Conservation (phyloP, 2,797 vertebrate genomes). For the Tamandua tetradactyla region DNA sequence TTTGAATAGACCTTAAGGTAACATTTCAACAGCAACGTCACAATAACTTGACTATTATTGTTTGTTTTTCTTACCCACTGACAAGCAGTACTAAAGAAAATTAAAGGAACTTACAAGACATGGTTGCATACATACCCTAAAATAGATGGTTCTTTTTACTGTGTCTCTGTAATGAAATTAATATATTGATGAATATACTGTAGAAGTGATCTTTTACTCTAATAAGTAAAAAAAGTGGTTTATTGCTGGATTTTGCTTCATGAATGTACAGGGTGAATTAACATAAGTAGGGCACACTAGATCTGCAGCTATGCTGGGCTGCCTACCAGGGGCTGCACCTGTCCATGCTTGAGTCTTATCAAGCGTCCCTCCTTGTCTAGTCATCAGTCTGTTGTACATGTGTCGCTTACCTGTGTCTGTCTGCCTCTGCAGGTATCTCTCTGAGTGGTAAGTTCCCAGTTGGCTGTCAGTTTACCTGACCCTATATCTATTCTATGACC, state of each 20-base stretch:
- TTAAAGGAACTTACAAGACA: background rate
- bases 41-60: constrained; percentile 5
- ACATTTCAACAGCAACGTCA: constrained; percentile 30
- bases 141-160: background rate
- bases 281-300: background rate
- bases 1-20: constrained; percentile 41
- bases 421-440: background rate
- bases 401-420: background rate
- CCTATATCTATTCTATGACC: background rate
- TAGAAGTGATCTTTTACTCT: background rate
- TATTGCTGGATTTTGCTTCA: background rate
- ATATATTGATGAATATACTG: background rate
- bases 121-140: background rate
- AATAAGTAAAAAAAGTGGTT: background rate
- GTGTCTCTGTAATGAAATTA: background rate
- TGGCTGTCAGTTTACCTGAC: background rate
- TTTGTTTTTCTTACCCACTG: constrained; percentile 14
- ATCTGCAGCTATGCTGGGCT: background rate
- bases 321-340: background rate
- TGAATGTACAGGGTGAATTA: background rate
- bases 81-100: constrained; percentile 2
- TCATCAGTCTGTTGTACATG: background rate
- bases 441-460: background rate
- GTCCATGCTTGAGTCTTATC: background rate
- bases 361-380: background rate